phyloP scores from a whole-genome alignment of 1,140 invertebrate species.

The Parasteatoda tepidariorum region DNA sequence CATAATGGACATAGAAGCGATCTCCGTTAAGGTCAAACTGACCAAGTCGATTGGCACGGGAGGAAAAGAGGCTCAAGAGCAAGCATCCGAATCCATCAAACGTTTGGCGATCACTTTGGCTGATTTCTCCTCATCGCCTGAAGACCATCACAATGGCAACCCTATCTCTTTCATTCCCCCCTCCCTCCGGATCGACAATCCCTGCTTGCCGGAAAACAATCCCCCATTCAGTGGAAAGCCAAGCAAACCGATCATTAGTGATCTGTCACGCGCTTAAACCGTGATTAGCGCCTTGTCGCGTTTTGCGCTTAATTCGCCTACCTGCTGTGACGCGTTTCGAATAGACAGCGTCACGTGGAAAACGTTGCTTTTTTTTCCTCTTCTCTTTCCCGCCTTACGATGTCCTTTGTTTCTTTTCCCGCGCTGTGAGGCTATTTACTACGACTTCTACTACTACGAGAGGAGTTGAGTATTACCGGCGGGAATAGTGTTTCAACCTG shows the following conservation, averaged over 20 bases:
- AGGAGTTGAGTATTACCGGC: slow-evolving; percentile 53
- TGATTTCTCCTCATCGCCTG: slow-evolving; percentile 10
- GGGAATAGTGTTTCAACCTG: slow-evolving; percentile 59
- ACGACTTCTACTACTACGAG: slow-evolving; percentile 54
- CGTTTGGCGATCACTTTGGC: slow-evolving; percentile 41
- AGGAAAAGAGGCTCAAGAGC: neutral
- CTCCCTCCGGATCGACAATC: slow-evolving; percentile 44
- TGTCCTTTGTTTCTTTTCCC: slow-evolving; percentile 39
- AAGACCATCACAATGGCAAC: slow-evolving; percentile 3
- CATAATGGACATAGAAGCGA: no score
- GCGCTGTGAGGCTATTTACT: slow-evolving; percentile 53
- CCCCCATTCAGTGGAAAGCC: slow-evolving; percentile 58
- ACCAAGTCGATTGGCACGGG: neutral
- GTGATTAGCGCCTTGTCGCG: slow-evolving; percentile 55
- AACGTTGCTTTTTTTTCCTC: slow-evolving; percentile 7
- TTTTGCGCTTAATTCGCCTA: slow-evolving; percentile 47
- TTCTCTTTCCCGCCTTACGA: neutral
- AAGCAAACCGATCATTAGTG: slow-evolving; percentile 57
- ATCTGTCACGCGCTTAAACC: slow-evolving; percentile 46
- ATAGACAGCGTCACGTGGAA: slow-evolving; percentile 19
- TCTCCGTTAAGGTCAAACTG: neutral
- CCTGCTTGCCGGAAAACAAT: slow-evolving; percentile 51
- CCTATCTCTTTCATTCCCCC: neutral
- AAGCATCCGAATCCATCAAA: neutral
- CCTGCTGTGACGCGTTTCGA: slow-evolving; percentile 31